These are phyloP conservation scores for Arenaria interpres DNA, from an alignment of 2,113 vertebrate genomes.

Conservation along the genomic window DNA sequence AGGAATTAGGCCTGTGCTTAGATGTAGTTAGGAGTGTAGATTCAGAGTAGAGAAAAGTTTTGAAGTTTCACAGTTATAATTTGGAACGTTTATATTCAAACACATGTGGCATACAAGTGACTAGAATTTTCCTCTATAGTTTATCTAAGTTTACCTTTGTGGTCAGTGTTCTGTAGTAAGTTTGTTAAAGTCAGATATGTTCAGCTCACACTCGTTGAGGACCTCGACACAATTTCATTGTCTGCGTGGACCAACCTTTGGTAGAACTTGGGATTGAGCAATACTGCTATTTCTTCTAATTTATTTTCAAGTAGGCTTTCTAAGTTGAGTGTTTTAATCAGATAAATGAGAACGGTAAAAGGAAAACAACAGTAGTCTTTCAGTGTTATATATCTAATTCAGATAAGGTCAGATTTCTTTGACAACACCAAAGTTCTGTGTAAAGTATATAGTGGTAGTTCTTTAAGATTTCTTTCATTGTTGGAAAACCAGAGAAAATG, in stretches of 20 bases:
- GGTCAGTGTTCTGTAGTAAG: background rate
- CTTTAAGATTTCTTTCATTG: background rate
- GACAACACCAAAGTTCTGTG: background rate
- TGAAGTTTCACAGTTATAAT: background rate
- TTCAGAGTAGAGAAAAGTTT: background rate
- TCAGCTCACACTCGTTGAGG: background rate
- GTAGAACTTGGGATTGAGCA: background rate
- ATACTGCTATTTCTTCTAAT: background rate
- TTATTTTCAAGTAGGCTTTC: background rate
- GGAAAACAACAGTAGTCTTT: background rate
- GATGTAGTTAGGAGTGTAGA: background rate
- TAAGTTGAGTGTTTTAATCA: background rate
- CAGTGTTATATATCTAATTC: background rate
- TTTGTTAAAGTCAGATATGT: background rate
- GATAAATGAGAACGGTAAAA: background rate
- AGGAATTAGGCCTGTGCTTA: background rate
- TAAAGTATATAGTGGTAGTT: background rate
- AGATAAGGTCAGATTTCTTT: background rate
- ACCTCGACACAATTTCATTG: background rate
- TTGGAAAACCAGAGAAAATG: background rate
- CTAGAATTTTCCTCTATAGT: background rate
- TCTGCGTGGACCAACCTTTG: background rate
- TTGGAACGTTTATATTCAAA: background rate
- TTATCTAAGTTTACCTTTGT: background rate
- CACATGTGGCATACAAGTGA: background rate